Evolutionary conservation across 2,888 invertebrate species (phyloP).

Genomic region (Chrysolina oricalcia): DNA sequence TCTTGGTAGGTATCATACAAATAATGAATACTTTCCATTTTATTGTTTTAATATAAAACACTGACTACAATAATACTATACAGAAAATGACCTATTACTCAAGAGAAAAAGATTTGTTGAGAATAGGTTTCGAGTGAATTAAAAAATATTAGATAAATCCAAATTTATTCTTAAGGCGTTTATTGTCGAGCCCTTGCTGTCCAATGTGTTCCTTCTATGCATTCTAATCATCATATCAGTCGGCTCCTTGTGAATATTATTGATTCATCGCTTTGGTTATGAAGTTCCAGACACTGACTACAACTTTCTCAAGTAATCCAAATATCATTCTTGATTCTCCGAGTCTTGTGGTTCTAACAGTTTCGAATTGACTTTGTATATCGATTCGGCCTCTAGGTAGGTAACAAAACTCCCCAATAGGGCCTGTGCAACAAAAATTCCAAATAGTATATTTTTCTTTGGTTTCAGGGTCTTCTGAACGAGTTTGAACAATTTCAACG

Average conservation of each 20-base stretch:
- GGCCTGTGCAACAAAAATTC: slow-evolving; percentile 73
- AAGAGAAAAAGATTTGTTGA: too few relatives aligned
- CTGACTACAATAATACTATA: too few relatives aligned
- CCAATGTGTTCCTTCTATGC: too few relatives aligned
- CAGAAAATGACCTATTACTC: too few relatives aligned
- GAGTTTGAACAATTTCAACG: slow-evolving; percentile 74
- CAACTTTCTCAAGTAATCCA: not conserved
- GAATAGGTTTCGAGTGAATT: too few relatives aligned
- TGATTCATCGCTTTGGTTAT: not conserved
- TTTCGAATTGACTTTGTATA: slow-evolving; percentile 70
- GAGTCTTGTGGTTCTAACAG: slow-evolving; percentile 54
- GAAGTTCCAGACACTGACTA: not conserved
- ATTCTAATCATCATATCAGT: not conserved
- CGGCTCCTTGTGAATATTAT: not conserved
- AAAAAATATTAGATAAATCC: too few relatives aligned
- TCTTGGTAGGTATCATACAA: too few relatives aligned
- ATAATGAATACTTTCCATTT: too few relatives aligned
- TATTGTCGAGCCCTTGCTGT: too few relatives aligned
- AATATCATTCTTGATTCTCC: not conserved
- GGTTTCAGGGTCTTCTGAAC: slow-evolving; percentile 75
- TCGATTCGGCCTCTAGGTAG: slow-evolving; percentile 76
- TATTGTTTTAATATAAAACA: too few relatives aligned
- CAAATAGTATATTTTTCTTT: slow-evolving; percentile 72
- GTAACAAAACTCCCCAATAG: slow-evolving; percentile 76
- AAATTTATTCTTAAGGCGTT: too few relatives aligned